phyloP scores from a whole-genome alignment of 2,113 vertebrate species.

The Recurvirostra avosetta region DNA sequence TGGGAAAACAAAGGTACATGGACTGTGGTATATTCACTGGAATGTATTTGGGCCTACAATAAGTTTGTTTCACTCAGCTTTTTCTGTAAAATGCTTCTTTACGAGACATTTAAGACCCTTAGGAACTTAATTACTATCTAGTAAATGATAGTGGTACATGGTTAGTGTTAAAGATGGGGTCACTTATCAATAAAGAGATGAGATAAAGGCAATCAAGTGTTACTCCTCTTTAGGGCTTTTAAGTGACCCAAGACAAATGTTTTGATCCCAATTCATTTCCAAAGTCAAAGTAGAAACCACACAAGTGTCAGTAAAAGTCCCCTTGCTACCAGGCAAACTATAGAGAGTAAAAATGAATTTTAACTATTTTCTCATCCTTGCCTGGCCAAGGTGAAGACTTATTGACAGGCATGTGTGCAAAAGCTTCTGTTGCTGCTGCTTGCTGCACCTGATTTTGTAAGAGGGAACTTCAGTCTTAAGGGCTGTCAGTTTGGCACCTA shows the following conservation, averaged over 20 bases:
- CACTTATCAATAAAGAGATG: not conserved
- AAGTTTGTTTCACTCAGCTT: not conserved
- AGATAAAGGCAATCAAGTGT: not conserved
- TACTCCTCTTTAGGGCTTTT: not conserved
- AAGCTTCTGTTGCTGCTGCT: not conserved
- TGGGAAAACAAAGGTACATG: not conserved
- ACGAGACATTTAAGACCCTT: not conserved
- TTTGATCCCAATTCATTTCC: not conserved
- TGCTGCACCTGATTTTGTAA: not conserved
- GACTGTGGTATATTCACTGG: not conserved
- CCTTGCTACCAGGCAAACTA: not conserved
- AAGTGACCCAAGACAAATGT: not conserved
- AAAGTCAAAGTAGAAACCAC: not conserved
- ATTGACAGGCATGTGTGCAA: not conserved
- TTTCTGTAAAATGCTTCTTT: not conserved
- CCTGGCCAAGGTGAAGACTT: not conserved
- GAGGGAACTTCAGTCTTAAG: not conserved
- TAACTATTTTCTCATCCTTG: not conserved
- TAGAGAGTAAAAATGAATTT: not conserved
- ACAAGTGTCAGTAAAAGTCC: not conserved
- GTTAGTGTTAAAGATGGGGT: not conserved
- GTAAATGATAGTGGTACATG: not conserved
- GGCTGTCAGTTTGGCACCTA: conserved; percentile 25
- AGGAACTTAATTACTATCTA: not conserved
- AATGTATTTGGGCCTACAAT: not conserved